Percentiles rank a stretch among this genome's conserved stretches.
phyloP scores from a whole-genome alignment of 2,888 invertebrate species.

The Loripinus fragilis region DNA sequence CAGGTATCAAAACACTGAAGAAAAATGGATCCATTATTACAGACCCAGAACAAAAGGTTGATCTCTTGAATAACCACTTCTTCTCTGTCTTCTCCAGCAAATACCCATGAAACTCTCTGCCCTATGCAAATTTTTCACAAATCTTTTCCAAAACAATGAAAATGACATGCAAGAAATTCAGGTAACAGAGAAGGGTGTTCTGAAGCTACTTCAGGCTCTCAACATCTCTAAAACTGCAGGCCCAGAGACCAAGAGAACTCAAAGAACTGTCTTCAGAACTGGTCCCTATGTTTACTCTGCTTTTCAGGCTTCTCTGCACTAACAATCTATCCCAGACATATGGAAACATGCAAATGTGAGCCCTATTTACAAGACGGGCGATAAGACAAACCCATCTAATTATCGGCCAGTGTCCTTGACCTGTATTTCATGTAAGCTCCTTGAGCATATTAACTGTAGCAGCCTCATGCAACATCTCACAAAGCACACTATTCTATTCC shows the following conservation, averaged over 20 bases:
- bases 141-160: background rate
- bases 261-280: slow-evolving; percentile 13
- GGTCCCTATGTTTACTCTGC: background rate
- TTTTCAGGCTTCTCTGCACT: slow-evolving; percentile 11
- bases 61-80: background rate
- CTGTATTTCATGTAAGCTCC: slow-evolving; percentile 11
- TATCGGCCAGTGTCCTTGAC: slow-evolving; percentile 10
- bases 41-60: slow-evolving; percentile 7
- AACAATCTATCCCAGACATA: slow-evolving; percentile 17
- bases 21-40: slow-evolving; percentile 11
- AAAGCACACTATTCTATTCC: background rate
- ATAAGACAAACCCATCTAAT: slow-evolving; percentile 16
- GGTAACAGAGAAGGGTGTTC: background rate
- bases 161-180: slow-evolving; percentile 9
- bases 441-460: slow-evolving; percentile 12
- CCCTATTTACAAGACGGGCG: slow-evolving; percentile 16
- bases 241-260: slow-evolving; percentile 8
- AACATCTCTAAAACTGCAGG: slow-evolving; percentile 2
- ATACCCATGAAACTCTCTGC: slow-evolving; percentile 13
- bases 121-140: background rate
- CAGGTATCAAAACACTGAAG: slow-evolving; percentile 15
- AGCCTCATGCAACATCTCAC: slow-evolving; percentile 11
- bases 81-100: background rate
- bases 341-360: slow-evolving; percentile 24
- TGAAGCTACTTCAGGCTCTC: slow-evolving; percentile 5